These are phyloP conservation scores for Cynopterus brachyotis DNA, from an alignment of 2,113 vertebrate genomes.

Conservation along the genomic window DNA sequence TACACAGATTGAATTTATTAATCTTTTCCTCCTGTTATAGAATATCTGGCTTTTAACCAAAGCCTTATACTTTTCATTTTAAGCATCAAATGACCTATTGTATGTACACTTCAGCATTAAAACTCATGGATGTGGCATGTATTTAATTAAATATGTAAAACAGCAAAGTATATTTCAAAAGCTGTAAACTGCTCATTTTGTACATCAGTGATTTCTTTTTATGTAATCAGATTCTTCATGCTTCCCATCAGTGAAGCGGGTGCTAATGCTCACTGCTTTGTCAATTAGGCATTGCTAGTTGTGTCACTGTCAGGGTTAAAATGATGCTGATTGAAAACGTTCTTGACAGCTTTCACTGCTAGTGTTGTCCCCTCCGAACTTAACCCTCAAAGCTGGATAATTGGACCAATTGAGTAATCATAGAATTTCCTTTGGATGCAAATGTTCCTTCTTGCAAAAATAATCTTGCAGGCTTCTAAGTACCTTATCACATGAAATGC, in stretches of 20 bases:
- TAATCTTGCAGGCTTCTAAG: background rate
- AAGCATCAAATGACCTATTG: background rate
- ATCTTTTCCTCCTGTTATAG: background rate
- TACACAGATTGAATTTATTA: background rate
- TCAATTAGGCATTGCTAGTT: background rate
- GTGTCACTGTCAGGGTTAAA: background rate
- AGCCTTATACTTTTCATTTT: background rate
- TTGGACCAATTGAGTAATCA: background rate
- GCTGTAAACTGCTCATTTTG: background rate
- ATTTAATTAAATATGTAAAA: background rate
- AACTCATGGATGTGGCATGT: background rate
- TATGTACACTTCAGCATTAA: background rate
- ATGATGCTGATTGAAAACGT: background rate
- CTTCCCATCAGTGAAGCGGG: accelerated
- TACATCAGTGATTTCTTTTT: background rate
- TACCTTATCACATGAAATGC: background rate
- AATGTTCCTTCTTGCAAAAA: background rate
- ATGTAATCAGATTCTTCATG: background rate
- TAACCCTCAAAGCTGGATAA: background rate
- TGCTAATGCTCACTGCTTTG: background rate
- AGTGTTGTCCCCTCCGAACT: background rate
- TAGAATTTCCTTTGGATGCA: background rate
- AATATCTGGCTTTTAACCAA: background rate
- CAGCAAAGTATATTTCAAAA: background rate
- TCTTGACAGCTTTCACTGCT: background rate